Evolutionary conservation across 2,113 vertebrate genomes (phyloP).

Genomic region (Clinocottus analis): DNA sequence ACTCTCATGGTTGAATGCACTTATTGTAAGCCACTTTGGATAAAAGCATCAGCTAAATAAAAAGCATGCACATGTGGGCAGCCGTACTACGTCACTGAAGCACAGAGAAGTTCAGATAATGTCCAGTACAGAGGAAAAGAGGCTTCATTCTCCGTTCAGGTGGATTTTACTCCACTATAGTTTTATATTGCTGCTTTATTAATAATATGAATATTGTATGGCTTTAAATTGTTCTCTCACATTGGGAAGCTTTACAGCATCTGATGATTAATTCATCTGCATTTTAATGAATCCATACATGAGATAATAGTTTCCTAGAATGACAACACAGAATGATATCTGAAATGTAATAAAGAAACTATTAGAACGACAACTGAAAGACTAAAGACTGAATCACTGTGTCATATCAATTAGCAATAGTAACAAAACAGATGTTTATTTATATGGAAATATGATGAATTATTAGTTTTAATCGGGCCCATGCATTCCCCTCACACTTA

Average conservation of each 20-base stretch:
- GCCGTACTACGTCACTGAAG: background rate
- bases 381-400: background rate
- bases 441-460: constrained; percentile 19
- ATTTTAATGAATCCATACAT: background rate
- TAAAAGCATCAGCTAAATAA: too few relatives aligned
- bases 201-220: background rate
- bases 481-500: constrained; percentile 26
- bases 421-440: constrained; percentile 18
- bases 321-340: background rate
- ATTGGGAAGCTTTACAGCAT: background rate
- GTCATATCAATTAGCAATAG: background rate
- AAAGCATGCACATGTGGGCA: background rate
- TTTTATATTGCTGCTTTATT: background rate
- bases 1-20: too few relatives aligned
- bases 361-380: background rate
- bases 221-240: background rate
- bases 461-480: constrained; percentile 34
- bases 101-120: background rate
- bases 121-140: background rate
- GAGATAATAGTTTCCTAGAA: too few relatives aligned
- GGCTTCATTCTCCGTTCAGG: background rate
- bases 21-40: too few relatives aligned
- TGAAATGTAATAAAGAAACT: background rate
- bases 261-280: background rate
- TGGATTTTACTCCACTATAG: background rate